phyloP scores from a whole-genome alignment of 37 sponge, comb jelly and placozoan genomes.

The Beroe ovata region DNA sequence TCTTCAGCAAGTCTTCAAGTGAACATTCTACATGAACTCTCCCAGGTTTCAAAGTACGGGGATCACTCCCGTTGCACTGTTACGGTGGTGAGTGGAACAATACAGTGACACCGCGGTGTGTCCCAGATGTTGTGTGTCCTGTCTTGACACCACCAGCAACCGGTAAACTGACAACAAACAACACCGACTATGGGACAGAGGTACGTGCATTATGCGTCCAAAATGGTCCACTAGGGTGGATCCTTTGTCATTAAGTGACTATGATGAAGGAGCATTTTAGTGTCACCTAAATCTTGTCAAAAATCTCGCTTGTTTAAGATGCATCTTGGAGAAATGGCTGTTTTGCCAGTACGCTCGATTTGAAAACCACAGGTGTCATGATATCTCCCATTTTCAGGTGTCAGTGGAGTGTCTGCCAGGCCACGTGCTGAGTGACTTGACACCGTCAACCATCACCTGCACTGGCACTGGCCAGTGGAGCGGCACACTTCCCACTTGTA shows the following conservation, averaged over 20 bases:
- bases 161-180: conserved; percentile 29
- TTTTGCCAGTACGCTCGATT: no score
- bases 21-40: no score
- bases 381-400: conserved; percentile 12
- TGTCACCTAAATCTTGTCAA: background rate
- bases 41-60: conserved; percentile 44
- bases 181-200: conserved; percentile 38
- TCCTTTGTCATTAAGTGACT: no score
- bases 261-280: no score
- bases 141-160: background rate
- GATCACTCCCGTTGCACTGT: background rate
- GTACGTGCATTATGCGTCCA: background rate
- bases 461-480: background rate
- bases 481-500: conserved; percentile 19
- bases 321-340: no score
- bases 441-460: conserved; percentile 1
- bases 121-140: conserved; percentile 45
- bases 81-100: background rate
- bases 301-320: no score
- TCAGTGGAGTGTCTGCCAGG: background rate
- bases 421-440: background rate
- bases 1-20: no score
- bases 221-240: no score
- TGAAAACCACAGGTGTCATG: no score
- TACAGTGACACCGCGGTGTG: background rate